These are phyloP conservation scores for Chromoteleia sp. DNA, from an alignment of 2,888 invertebrate species.

Conservation along the genomic window DNA sequence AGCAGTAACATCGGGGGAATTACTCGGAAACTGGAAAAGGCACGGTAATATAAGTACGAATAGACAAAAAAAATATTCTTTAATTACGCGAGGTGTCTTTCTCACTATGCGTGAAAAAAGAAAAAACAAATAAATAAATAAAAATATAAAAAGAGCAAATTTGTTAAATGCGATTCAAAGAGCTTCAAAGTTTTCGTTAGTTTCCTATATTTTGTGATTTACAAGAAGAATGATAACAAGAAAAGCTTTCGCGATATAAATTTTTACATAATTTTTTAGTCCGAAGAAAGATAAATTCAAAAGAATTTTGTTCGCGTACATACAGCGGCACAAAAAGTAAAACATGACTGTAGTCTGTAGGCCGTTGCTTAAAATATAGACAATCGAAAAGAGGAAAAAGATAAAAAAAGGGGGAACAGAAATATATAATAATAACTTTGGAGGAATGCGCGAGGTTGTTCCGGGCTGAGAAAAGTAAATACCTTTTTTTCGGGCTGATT, in stretches of 20 bases:
- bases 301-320: slow-evolving; percentile 17
- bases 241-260: slow-evolving; percentile 5
- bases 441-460: no score
- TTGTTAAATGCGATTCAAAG: slow-evolving; percentile 4
- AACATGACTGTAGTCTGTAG: slow-evolving; percentile 3
- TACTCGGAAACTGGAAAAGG: slow-evolving; percentile 27
- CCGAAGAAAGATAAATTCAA: slow-evolving; percentile 29
- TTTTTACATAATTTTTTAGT: slow-evolving; percentile 5
- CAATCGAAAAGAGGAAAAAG: background rate
- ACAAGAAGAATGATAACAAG: background rate
- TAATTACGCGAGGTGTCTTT: slow-evolving; percentile 5
- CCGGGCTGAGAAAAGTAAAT: no score
- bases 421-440: no score
- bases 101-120: background rate
- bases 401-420: background rate
- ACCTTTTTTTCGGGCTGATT: no score
- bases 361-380: slow-evolving; percentile 11
- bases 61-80: slow-evolving; percentile 6
- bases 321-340: slow-evolving; percentile 3
- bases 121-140: background rate
- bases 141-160: background rate
- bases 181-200: background rate
- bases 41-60: slow-evolving; percentile 5
- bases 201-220: background rate
- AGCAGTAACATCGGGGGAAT: slow-evolving; percentile 37